Evolutionary conservation across 2,888 invertebrate genomes (phyloP).

Genomic region (Phalera bucephala): DNA sequence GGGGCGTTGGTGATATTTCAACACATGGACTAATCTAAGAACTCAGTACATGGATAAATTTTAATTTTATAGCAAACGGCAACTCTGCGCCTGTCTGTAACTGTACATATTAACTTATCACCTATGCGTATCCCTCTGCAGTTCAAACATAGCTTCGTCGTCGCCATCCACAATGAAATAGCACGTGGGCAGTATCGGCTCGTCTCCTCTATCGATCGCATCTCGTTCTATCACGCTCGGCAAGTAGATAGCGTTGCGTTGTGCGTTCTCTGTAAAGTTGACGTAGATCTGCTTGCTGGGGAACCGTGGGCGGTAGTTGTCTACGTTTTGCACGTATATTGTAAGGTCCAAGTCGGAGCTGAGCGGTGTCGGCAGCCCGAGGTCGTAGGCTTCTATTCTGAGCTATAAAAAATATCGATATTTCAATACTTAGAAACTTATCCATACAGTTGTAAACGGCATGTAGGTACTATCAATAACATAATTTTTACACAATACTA

Average conservation of each 20-base stretch:
- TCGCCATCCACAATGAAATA: slow-evolving; percentile 96
- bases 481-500: no score
- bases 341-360: slow-evolving; percentile 94
- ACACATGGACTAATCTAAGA: no score
- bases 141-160: slow-evolving; percentile 86
- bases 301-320: slow-evolving; percentile 95
- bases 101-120: no score
- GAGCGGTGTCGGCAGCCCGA: slow-evolving; percentile 93
- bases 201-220: slow-evolving; percentile 92
- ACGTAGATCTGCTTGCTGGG: slow-evolving; percentile 86
- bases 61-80: no score
- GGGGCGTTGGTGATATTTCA: no score
- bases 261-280: slow-evolving; percentile 87
- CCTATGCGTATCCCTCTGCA: slow-evolving; percentile 90
- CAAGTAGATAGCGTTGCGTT: slow-evolving; percentile 85
- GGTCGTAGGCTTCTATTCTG: slow-evolving; percentile 94
- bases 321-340: slow-evolving; percentile 93
- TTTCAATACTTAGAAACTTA: no score
- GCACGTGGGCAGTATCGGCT: slow-evolving; percentile 92
- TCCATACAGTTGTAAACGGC: no score
- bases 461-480: no score
- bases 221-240: slow-evolving; percentile 94
- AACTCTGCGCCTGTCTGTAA: no score
- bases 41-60: no score
- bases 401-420: slow-evolving; percentile 81